Conservation (phyloP, 2,113 vertebrate genomes). For the Malaclemys terrapin region DNA sequence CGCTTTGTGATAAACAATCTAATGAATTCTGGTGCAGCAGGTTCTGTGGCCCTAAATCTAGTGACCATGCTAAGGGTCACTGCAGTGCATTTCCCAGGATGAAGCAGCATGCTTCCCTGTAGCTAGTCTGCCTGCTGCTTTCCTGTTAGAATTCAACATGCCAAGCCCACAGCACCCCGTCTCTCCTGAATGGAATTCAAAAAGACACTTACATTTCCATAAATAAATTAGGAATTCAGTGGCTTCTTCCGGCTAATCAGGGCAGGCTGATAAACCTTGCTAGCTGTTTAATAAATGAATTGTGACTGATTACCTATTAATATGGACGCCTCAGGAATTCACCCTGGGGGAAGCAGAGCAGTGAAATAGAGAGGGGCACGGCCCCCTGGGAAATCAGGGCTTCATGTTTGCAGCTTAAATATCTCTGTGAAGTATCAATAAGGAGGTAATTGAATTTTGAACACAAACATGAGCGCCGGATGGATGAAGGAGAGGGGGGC, state of each 20-base stretch:
- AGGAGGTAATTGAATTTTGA: conserved; percentile 99
- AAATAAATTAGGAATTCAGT: conserved; percentile 99
- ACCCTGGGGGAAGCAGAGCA: conserved; percentile 88
- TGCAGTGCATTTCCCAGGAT: conserved; percentile 12
- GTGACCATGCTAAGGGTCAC: conserved; percentile 37
- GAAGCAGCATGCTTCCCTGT: conserved; percentile 13
- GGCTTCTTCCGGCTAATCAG: conserved; percentile 99
- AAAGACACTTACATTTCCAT: conserved; percentile 98
- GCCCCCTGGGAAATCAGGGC: conserved; percentile 99
- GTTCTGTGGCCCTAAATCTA: conserved; percentile 64
- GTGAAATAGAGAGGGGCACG: conserved; percentile 99
- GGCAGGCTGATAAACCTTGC: conserved; percentile 96
- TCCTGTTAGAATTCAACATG: conserved; percentile 73
- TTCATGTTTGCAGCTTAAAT: conserved; percentile 99
- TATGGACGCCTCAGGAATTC: conserved; percentile 99
- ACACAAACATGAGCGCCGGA: conserved; percentile 99
- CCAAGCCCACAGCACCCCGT: conserved; percentile 55
- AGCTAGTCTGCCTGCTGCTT: conserved; percentile 48
- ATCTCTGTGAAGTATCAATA: conserved; percentile 99
- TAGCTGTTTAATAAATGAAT: conserved; percentile 99
- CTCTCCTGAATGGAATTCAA: conserved; percentile 88
- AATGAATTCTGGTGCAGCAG: conserved; percentile 61
- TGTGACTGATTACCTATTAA: conserved; percentile 99
- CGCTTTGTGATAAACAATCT: conserved; percentile 60
- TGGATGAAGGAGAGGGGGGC: conserved; percentile 86